A percentile compares a stretch with the other conserved stretches of the same genome.
phyloP scores from a whole-genome alignment of 1,140 invertebrate genomes.

The Polypedilum pembai region DNA sequence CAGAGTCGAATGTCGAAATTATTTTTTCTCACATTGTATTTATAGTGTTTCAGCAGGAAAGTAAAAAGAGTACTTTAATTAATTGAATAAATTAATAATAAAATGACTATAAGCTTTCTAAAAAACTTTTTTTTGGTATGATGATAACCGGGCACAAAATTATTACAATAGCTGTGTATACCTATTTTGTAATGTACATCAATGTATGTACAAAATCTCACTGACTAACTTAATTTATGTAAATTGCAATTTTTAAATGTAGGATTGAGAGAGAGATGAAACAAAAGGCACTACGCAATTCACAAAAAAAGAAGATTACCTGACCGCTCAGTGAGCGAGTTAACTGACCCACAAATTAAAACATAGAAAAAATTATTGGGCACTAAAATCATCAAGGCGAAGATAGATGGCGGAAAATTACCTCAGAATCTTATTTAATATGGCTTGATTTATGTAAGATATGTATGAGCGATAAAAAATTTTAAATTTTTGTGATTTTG shows the following conservation, averaged over 20 bases:
- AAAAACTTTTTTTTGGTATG: not conserved
- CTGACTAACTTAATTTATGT: slow-evolving; percentile 18
- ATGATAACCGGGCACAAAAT: not conserved
- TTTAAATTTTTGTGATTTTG: too few species aligned
- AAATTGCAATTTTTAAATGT: slow-evolving; percentile 3
- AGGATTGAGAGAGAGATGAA: not conserved
- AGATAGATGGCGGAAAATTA: not conserved
- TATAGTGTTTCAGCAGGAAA: too few species aligned
- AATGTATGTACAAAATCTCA: not conserved
- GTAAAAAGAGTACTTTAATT: not conserved
- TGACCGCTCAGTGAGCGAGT: not conserved
- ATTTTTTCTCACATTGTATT: too few species aligned
- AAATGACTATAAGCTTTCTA: not conserved
- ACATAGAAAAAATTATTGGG: not conserved
- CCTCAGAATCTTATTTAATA: not conserved
- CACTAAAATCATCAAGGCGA: slow-evolving; percentile 10
- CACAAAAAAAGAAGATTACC: not conserved
- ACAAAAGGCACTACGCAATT: not conserved
- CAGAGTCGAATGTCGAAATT: too few species aligned
- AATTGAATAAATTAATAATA: slow-evolving; percentile 4
- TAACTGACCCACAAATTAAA: slow-evolving; percentile 18
- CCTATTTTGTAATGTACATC: not conserved
- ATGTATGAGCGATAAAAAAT: too few species aligned
- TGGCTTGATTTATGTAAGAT: not conserved
- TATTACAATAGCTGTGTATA: not conserved